Evolutionary conservation across 2,113 vertebrate genomes (phyloP).

Genomic region (Chaenogobius annularis): DNA sequence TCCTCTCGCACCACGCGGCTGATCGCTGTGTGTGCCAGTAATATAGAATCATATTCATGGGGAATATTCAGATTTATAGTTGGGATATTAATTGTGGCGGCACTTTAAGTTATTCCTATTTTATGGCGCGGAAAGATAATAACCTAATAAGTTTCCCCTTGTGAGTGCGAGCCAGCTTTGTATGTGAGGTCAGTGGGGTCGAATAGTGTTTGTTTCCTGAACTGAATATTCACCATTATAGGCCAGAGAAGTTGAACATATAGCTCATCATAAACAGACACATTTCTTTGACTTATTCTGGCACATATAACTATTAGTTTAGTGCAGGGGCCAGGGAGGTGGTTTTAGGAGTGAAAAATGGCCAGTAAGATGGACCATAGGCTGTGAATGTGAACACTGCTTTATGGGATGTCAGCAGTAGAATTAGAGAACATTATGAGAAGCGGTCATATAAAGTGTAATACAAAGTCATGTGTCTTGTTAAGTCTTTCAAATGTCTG

Average conservation of each 20-base stretch:
- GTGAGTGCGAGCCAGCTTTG: conserved; percentile 15
- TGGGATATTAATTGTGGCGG: conserved; percentile 78
- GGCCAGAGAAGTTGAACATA: conserved; percentile 37
- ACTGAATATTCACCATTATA: conserved; percentile 53
- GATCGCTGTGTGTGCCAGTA: conserved; percentile 50
- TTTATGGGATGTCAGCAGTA: conserved; percentile 17
- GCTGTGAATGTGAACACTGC: conserved; percentile 36
- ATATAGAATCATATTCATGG: conserved; percentile 78
- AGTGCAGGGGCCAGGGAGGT: conserved; percentile 39
- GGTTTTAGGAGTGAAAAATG: conserved; percentile 47
- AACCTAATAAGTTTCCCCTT: conserved; percentile 79
- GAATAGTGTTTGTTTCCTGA: conserved; percentile 58
- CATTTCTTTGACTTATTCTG: conserved; percentile 53
- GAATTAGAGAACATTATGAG: conserved; percentile 17
- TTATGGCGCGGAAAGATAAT: conserved; percentile 85
- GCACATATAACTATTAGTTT: conserved; percentile 46
- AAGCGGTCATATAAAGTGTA: not conserved
- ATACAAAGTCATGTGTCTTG: not conserved
- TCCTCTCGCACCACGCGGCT: conserved; percentile 56
- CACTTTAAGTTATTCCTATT: conserved; percentile 80
- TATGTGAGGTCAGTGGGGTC: conserved; percentile 64
- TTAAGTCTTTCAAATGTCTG: not conserved
- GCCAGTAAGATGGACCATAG: conserved; percentile 8
- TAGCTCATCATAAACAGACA: conserved; percentile 53
- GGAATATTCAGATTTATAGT: conserved; percentile 82